Evolutionary conservation across 2,888 invertebrate genomes (phyloP).

Genomic region (Dryobota labecula): DNA sequence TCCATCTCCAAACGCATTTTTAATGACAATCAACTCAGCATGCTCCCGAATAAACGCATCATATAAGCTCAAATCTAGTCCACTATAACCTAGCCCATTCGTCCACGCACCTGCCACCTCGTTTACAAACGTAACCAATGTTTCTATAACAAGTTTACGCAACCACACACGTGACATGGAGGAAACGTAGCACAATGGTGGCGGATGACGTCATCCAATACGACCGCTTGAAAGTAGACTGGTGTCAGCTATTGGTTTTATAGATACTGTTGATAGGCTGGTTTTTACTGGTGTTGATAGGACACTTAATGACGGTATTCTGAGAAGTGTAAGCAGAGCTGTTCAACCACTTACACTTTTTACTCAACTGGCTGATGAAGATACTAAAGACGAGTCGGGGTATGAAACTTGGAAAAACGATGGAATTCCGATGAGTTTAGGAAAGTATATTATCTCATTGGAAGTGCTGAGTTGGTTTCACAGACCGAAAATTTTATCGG

Average conservation of each 20-base stretch:
- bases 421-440: neutral
- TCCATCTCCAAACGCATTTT: neutral
- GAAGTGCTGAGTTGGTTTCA: neutral
- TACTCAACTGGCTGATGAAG: conserved; percentile 2
- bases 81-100: conserved; percentile 13
- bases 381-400: neutral
- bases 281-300: conserved; percentile 28
- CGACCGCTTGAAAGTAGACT: conserved; percentile 53
- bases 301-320: conserved; percentile 6
- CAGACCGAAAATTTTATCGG: neutral
- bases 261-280: conserved; percentile 22
- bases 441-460: neutral
- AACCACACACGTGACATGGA: conserved; percentile 61
- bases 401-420: neutral
- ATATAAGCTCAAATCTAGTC: neutral
- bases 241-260: conserved; percentile 45
- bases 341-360: conserved; percentile 31
- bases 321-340: conserved; percentile 9
- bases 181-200: conserved; percentile 58
- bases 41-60: neutral
- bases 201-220: conserved; percentile 57
- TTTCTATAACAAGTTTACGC: conserved; percentile 61
- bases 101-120: conserved; percentile 49
- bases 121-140: conserved; percentile 57
- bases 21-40: neutral